Percentiles rank a stretch among this genome's conserved stretches.
Evolutionary conservation across 2,797 vertebrate genomes (phyloP).

Genomic region (Channallabes apus): DNA sequence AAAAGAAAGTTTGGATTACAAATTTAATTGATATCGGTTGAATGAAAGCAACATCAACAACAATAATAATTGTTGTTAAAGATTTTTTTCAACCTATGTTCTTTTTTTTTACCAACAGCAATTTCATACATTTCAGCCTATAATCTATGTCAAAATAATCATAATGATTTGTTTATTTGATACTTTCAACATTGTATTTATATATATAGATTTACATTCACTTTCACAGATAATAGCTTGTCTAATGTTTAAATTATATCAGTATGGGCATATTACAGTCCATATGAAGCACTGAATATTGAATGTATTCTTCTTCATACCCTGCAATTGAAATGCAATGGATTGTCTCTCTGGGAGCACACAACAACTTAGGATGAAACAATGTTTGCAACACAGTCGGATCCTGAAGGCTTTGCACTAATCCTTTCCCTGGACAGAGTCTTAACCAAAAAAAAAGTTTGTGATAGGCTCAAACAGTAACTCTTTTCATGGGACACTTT

Average conservation of each 20-base stretch:
- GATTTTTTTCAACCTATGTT: background rate
- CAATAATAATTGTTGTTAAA: no score
- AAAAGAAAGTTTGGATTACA: background rate
- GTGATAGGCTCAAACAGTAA: slow-evolving; percentile 77
- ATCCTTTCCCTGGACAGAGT: slow-evolving; percentile 78
- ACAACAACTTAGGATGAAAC: slow-evolving; percentile 75
- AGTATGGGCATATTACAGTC: background rate
- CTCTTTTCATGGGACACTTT: slow-evolving; percentile 76
- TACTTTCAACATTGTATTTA: background rate
- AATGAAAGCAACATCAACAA: background rate
- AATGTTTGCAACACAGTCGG: slow-evolving; percentile 76
- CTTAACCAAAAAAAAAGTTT: slow-evolving; percentile 77
- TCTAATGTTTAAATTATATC: background rate
- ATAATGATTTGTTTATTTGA: background rate
- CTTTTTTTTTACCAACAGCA: background rate
- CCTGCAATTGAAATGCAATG: slow-evolving; percentile 4
- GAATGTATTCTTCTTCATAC: background rate
- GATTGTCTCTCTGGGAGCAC: slow-evolving; percentile 47
- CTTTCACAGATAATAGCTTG: background rate
- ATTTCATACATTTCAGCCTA: background rate
- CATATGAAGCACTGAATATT: background rate
- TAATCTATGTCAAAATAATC: background rate
- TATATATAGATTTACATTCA: background rate
- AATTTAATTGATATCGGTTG: background rate
- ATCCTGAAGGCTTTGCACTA: slow-evolving; percentile 80